A percentile compares a stretch with the other conserved stretches of the same genome.
phyloP scores from a whole-genome alignment of 2,888 invertebrate genomes.

The Andrena bicolor region DNA sequence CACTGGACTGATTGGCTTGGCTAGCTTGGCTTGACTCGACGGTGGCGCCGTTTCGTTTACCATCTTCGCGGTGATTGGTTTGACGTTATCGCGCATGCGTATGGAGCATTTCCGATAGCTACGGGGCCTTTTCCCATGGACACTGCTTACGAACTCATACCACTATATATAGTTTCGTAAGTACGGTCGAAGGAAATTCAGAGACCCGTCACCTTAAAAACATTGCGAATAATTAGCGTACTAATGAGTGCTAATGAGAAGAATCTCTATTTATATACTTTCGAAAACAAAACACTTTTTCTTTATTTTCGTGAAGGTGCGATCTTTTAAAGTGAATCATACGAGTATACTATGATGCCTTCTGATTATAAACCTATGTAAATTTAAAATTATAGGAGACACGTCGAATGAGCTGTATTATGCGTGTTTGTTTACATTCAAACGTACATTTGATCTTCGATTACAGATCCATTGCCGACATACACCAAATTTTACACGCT shows the following conservation, averaged over 20 bases:
- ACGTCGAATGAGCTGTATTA: conserved; percentile 64
- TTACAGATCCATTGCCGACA: conserved; percentile 52
- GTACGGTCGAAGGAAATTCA: too few relatives aligned
- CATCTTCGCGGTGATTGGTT: too few relatives aligned
- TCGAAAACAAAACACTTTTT: conserved; percentile 51
- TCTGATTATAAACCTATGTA: conserved; percentile 52
- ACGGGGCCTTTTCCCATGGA: too few relatives aligned
- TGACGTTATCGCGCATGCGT: too few relatives aligned
- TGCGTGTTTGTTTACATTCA: conserved; percentile 64
- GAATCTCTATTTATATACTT: conserved; percentile 30
- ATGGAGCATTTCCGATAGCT: too few relatives aligned
- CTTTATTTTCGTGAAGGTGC: conserved; percentile 50
- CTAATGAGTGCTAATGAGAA: conserved; percentile 2
- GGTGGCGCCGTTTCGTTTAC: too few relatives aligned
- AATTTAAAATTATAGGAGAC: conserved; percentile 34
- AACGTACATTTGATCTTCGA: conserved; percentile 59
- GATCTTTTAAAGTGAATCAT: conserved; percentile 45
- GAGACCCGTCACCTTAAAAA: not conserved
- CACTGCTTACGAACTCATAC: too few relatives aligned
- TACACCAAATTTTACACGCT: conserved; percentile 38
- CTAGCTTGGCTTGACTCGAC: too few relatives aligned
- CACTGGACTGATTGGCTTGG: too few relatives aligned
- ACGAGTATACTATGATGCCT: conserved; percentile 48
- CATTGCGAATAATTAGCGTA: not conserved
- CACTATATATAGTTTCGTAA: too few relatives aligned